Percentiles rank a stretch among this genome's conserved stretches.
These are phyloP conservation scores for Lasioglossum baleicum DNA, from an alignment of 1,140 invertebrate genomes.

Conservation along the genomic window DNA sequence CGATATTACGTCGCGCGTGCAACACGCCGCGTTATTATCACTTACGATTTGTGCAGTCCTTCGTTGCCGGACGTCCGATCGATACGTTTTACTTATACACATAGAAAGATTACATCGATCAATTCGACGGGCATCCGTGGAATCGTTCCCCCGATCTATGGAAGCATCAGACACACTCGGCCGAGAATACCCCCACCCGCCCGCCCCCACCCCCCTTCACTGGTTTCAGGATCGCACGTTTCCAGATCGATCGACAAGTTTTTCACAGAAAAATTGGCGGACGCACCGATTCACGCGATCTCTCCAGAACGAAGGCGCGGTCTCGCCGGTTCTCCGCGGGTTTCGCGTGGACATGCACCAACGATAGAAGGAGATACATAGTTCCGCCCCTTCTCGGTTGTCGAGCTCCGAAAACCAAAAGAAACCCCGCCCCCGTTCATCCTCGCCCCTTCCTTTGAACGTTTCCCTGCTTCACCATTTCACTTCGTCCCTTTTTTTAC, in stretches of 20 bases:
- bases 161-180: slow-evolving; percentile 45
- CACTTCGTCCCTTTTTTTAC: background rate
- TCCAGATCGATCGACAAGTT: background rate
- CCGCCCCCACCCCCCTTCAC: too few relatives aligned
- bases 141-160: slow-evolving; percentile 28
- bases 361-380: too few relatives aligned
- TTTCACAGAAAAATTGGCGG: background rate
- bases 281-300: background rate
- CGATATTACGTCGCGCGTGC: background rate
- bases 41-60: slow-evolving; percentile 50
- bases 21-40: slow-evolving; percentile 44
- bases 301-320: too few relatives aligned
- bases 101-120: background rate
- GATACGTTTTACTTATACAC: slow-evolving; percentile 13
- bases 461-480: background rate
- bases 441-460: background rate
- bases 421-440: background rate
- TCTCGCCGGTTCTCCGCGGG: too few relatives aligned
- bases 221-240: too few relatives aligned
- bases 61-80: slow-evolving; percentile 28
- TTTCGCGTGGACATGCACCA: too few relatives aligned
- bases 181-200: slow-evolving; percentile 4
- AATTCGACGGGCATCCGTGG: background rate
- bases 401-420: too few relatives aligned
- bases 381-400: too few relatives aligned